Base-by-base conservation (phyloP, 2,113 vertebrate species). In the Gasterosteus nipponicus region DNA sequence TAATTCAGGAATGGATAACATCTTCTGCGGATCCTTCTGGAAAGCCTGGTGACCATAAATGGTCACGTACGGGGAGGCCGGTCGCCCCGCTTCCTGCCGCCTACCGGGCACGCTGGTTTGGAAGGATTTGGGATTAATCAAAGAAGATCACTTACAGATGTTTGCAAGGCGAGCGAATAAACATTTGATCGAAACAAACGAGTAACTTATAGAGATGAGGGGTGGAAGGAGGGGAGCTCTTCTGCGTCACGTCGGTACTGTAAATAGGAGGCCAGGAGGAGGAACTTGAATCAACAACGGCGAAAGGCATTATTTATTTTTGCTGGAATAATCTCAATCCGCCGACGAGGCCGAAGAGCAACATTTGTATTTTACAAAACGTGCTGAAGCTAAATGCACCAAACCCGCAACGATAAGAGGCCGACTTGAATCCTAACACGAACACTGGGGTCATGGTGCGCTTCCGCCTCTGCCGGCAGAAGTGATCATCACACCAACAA, bases 111-210 rank as follows among this genome's bases (percentile, higher is more conserved):
- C 1, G n/a, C 68, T 19, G 72, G 65, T 73, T 59, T 58, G 14
- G 5, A 47, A 62, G 77, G 75, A 81, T 77, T 89, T 84, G 77
- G 87, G 61, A 81, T 86, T 86, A 91, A 91, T 91, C 80, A 85
- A 42, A 5, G 53, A 29, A n/a, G 61, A 91, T 86, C 62, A 64
- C 68, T 80, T 41, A 53, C 89, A 89, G 84, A 88, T 86, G 89
- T 81, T 51, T 49, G 41, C n/a, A 62, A 62, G 69, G 49, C 12
- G 19, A 49, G 75, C 12, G 16, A 64, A 80, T 71, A 78, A 74
- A 77, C 69, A 70, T 78, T 35, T 41, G 11, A 82, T 77, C 47
- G 75, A 80, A 67, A 65, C 18, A 73, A 75, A 61, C 54, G n/a
- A 61, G 12, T 61, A n/a, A 54, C 39, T 42, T 41, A 38, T 2